Evolutionary conservation across 1,140 invertebrate genomes (phyloP).

Genomic region (Tetraneura akinire): DNA sequence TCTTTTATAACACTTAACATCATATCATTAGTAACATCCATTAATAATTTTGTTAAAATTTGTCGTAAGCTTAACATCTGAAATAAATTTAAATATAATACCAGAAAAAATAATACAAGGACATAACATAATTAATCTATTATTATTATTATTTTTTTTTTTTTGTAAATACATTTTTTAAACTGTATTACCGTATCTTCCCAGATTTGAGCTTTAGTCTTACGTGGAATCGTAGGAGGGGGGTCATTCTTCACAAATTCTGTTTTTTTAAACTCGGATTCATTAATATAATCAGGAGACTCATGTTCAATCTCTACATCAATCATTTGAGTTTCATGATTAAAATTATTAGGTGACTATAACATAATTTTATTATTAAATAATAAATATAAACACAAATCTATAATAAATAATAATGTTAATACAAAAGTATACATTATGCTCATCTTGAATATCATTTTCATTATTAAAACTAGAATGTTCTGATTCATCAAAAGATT

Average conservation of each 20-base stretch:
- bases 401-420: conserved; percentile 75
- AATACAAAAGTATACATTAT: conserved; percentile 63
- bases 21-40: conserved; percentile 90
- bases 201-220: conserved; percentile 62
- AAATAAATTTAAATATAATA: conserved; percentile 53
- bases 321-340: conserved; percentile 31
- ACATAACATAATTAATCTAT: background rate
- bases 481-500: conserved; percentile 68
- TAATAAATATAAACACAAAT: conserved; percentile 54
- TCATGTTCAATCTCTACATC: conserved; percentile 64
- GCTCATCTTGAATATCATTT: conserved; percentile 48
- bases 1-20: conserved; percentile 80
- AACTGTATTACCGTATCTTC: conserved; percentile 62
- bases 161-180: conserved; percentile 43
- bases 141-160: background rate
- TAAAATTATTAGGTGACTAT: conserved; percentile 22
- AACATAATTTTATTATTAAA: background rate
- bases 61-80: conserved; percentile 87
- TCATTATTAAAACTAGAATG: conserved; percentile 62
- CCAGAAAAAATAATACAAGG: conserved; percentile 48
- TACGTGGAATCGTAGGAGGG: conserved; percentile 55
- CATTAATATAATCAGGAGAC: conserved; percentile 61
- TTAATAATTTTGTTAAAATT: conserved; percentile 85
- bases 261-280: conserved; percentile 55
- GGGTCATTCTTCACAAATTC: conserved; percentile 53